These are phyloP conservation scores for Drosophila mercatorum DNA, from an alignment of 2,888 invertebrate genomes.

Conservation along the genomic window DNA sequence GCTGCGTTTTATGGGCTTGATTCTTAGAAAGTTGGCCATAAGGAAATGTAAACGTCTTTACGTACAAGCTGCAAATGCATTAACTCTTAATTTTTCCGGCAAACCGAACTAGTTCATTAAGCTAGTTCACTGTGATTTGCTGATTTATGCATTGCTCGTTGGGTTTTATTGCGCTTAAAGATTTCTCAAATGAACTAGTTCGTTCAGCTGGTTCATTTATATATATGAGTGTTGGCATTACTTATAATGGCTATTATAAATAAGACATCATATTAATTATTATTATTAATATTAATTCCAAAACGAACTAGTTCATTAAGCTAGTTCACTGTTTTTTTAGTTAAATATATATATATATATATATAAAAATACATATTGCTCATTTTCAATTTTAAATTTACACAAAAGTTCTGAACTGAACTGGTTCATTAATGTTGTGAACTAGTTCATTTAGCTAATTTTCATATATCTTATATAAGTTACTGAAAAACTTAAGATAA, in stretches of 20 bases:
- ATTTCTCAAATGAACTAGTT: background rate
- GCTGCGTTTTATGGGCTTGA: conserved; percentile 52
- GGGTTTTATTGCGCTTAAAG: background rate
- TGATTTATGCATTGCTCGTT: background rate
- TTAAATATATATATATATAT: too few relatives aligned
- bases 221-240: background rate
- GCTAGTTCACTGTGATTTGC: background rate
- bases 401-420: too few relatives aligned
- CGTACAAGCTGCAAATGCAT: conserved; percentile 11
- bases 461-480: too few relatives aligned
- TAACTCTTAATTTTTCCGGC: conserved; percentile 19
- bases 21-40: conserved; percentile 39
- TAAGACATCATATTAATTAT: too few relatives aligned
- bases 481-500: too few relatives aligned
- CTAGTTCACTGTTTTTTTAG: background rate
- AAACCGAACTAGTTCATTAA: conserved; percentile 1
- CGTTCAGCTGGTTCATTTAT: background rate
- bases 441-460: background rate
- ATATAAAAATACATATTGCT: too few relatives aligned
- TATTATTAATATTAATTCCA: background rate
- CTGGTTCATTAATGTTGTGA: background rate
- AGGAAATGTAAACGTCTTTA: conserved; percentile 12
- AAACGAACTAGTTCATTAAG: background rate
- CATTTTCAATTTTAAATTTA: too few relatives aligned
- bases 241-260: too few relatives aligned